phyloP scores from a whole-genome alignment of 1,140 invertebrate genomes.

The Brachionus rotundiformis region DNA sequence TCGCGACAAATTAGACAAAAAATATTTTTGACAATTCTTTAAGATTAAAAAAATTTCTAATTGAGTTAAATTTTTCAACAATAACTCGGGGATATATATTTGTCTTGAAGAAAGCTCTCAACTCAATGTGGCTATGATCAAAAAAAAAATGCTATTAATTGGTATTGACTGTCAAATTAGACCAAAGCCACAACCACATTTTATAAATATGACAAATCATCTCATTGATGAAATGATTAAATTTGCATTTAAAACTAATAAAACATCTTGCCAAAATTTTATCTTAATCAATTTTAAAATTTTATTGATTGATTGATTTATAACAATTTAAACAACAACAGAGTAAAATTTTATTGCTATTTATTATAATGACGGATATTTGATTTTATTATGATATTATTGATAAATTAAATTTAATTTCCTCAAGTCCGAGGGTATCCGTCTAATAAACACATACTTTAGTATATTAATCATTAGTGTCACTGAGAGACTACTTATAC shows the following conservation, averaged over 20 bases:
- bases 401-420: slow-evolving; percentile 41
- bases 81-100: slow-evolving; percentile 29
- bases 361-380: slow-evolving; percentile 22
- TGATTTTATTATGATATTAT: slow-evolving; percentile 22
- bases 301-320: slow-evolving; percentile 40
- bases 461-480: not conserved
- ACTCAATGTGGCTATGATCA: not conserved
- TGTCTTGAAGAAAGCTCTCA: not conserved
- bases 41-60: not conserved
- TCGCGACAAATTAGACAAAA: not conserved
- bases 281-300: not conserved
- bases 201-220: slow-evolving; percentile 5
- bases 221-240: not conserved
- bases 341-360: slow-evolving; percentile 15
- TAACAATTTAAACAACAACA: slow-evolving; percentile 3
- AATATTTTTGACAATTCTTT: not conserved
- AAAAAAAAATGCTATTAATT: slow-evolving; percentile 12
- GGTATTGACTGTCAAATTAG: not conserved
- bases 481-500: not conserved
- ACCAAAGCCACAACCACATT: not conserved
- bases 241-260: not conserved
- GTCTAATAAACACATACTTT: not conserved
- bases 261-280: not conserved
- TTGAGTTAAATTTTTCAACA: slow-evolving; percentile 22
- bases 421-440: slow-evolving; percentile 15